phyloP scores from a whole-genome alignment of 2,113 vertebrate species.

The Oxyura jamaicensis region DNA sequence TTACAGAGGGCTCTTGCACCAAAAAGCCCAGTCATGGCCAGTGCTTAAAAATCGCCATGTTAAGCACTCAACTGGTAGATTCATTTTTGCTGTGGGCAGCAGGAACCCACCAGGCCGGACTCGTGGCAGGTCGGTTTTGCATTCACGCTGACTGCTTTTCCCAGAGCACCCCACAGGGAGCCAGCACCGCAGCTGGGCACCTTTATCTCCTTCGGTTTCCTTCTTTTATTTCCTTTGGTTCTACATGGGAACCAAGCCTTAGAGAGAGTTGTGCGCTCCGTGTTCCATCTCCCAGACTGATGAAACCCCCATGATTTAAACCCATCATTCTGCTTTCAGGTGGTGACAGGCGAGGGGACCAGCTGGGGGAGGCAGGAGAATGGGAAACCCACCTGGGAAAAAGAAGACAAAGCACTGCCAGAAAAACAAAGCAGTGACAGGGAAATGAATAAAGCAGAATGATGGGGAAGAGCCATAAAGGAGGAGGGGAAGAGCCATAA shows the following conservation, averaged over 20 bases:
- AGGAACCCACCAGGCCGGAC: not conserved
- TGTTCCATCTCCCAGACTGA: not conserved
- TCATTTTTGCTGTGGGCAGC: not conserved
- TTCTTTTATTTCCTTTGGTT: not conserved
- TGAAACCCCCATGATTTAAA: not conserved
- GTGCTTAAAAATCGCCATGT: fast-evolving
- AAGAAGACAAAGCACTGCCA: not conserved
- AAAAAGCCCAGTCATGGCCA: fast-evolving
- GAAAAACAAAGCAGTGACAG: not conserved
- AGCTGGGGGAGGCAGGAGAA: not conserved
- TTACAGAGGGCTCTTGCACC: not conserved
- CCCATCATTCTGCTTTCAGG: not conserved
- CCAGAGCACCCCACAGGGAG: not conserved
- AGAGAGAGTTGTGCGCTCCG: fast-evolving
- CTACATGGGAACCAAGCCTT: not conserved
- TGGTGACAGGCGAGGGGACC: fast-evolving
- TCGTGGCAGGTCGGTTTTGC: not conserved
- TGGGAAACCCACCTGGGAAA: not conserved
- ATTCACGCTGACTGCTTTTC: not conserved
- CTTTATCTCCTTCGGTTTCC: not conserved
- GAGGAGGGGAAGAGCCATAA: not conserved
- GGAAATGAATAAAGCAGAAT: not conserved
- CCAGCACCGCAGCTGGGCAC: too few relatives aligned
- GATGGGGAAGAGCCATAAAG: not conserved
- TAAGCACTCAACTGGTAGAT: not conserved